Evolutionary conservation across 2,113 vertebrate genomes (phyloP).

Genomic region (Sander vitreus): DNA sequence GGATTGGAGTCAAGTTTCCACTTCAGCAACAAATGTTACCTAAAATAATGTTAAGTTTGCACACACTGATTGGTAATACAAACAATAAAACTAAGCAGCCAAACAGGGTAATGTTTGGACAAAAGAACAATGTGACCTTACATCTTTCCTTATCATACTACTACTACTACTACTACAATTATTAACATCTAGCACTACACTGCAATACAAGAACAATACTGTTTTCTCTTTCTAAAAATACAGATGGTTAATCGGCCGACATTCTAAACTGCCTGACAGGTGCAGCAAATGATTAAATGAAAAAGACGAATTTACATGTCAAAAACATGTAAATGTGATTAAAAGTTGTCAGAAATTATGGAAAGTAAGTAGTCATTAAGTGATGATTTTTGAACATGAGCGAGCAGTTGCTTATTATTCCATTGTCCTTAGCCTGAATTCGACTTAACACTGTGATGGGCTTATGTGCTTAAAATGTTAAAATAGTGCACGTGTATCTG

Average conservation of each 20-base stretch:
- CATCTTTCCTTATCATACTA: no score
- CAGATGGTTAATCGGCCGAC: neutral
- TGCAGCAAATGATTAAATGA: neutral
- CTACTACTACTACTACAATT: no score
- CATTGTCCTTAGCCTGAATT: constrained; percentile 17
- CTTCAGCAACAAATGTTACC: neutral
- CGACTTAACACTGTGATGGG: neutral
- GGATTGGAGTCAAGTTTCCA: neutral
- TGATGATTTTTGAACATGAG: constrained; percentile 1
- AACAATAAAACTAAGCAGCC: neutral
- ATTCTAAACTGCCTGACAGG: neutral
- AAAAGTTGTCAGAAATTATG: neutral
- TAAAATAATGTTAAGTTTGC: neutral
- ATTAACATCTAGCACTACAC: no score
- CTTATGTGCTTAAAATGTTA: constrained; percentile 28
- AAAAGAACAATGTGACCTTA: neutral
- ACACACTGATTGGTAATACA: neutral
- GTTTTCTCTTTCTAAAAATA: neutral
- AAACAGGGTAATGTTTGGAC: neutral
- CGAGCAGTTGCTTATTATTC: constrained; percentile 4
- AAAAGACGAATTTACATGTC: neutral
- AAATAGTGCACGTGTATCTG: neutral
- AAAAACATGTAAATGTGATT: neutral
- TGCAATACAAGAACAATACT: no score
- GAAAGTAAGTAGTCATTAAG: neutral